Base-by-base conservation (phyloP, 92 coral and sea anemone genomes). In the Parazoanthus darwini region DNA sequence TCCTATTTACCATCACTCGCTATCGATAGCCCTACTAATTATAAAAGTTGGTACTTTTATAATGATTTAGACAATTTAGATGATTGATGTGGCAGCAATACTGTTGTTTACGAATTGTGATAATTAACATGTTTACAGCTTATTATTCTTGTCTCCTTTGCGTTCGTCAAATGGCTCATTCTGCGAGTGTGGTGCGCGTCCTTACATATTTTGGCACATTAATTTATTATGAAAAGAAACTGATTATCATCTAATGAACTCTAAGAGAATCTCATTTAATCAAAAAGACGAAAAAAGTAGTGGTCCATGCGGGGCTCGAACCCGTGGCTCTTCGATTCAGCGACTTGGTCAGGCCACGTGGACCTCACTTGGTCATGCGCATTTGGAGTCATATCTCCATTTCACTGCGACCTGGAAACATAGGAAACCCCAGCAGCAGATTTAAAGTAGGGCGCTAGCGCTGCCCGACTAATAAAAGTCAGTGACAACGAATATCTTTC, bases 221-320 rank as follows among this genome's bases (percentile, higher is more conserved):
- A 74, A 74, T 74, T 74, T 74, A 74, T 74, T 74, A 74, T 74
- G 78, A 74, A 74, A 74, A 74, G 78, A 74, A 74, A 74, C 78
- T 74, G 78, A 74, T 74, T 74, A 74, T 74, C 78, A 74, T 74
- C 78, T 74, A 74, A 74, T 74, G 78, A 74, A 74, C 78, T 74
- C 78, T 74, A 74, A 74, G 78, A 74, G 78, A 74, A 74, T 74
- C 78, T 74, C 78, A 74, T 74, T 74, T 74, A 74, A 74, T 74
- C 78, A 74, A 74, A 74, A 74, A 74, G 78, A 74, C 78, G 78
- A 74, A 74, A 74, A 74, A 74, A 74, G 81, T 77, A 77, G 81
- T 77, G 81, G 81, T 77, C 81, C 81, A 77, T 77, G 81, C 81
- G 81, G 81, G 81, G 81, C 81, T 77, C 81, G 81, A 77, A 77